Conservation (phyloP, 2,888 invertebrate species). For the Leptinotarsa haldemani region DNA sequence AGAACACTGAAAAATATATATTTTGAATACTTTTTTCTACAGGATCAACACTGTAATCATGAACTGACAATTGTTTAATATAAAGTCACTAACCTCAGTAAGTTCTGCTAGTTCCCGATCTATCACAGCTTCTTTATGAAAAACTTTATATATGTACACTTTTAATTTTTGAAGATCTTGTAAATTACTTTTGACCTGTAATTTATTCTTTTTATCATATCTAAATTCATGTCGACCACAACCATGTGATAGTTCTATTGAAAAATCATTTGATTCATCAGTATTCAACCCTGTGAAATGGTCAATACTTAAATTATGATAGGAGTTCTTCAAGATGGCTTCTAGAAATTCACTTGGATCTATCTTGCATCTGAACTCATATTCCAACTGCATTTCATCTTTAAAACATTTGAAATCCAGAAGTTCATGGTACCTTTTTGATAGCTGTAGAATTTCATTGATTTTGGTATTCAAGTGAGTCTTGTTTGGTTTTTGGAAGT, state of each 20-base stretch:
- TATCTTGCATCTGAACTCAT: constrained; percentile 49
- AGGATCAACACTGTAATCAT: too few species aligned
- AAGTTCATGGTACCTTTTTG: constrained; percentile 46
- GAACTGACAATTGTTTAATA: too few species aligned
- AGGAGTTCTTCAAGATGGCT: constrained; percentile 56
- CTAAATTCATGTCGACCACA: constrained; percentile 47
- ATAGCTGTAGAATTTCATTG: constrained; percentile 44
- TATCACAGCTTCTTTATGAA: constrained; percentile 21
- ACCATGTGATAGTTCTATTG: constrained; percentile 47
- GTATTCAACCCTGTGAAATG: constrained; percentile 51
- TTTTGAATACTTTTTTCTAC: not conserved
- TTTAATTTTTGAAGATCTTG: constrained; percentile 53
- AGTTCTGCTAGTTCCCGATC: constrained; percentile 16
- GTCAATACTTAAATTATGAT: constrained; percentile 56
- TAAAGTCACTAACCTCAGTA: constrained; percentile 33
- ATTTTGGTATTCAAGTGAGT: constrained; percentile 27
- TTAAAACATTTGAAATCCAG: constrained; percentile 33
- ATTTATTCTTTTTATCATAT: constrained; percentile 49
- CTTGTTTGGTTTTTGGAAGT: constrained; percentile 52
- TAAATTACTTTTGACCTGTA: constrained; percentile 48
- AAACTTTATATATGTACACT: constrained; percentile 50
- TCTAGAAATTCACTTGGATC: constrained; percentile 52
- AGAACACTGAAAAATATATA: not conserved
- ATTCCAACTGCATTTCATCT: constrained; percentile 45
- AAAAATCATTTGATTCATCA: constrained; percentile 46